Evolutionary conservation across 2,113 vertebrate genomes (phyloP), one percentile per base, ranked within the genome.

Genomic region (Takifugu bimaculatus): DNA sequence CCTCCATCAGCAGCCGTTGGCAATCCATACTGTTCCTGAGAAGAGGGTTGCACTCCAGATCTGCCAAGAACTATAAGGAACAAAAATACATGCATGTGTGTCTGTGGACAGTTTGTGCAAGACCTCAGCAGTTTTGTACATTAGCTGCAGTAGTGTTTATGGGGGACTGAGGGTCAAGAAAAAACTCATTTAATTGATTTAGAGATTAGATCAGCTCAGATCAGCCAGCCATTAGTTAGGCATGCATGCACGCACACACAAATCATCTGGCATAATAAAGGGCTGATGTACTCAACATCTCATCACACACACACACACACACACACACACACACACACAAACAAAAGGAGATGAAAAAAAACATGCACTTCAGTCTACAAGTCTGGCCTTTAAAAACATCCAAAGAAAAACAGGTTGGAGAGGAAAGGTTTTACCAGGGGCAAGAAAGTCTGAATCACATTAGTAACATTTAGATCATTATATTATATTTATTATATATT

Each of bases 1-100:
- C 97, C 88, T 98, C 97, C 94, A 98, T 97, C 71, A 98, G 92
- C 61, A 98, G 92, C 63, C 95, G 94, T 79, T 99, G 97, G 89
- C 97, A 98, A 76, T 98, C 95, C 70, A 98, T 94, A 54, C 95
- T 97, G 88, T 98, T 94, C 53, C 93, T 89, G 49, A 99, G 94
- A 62, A 97, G 91, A 50, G 87, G 72, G 65, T 94, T 96, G 65
- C 93, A 94, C 91, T 98, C 97, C 90, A 98, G 91, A 80, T 98
- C 97, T 76, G 94, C 97, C 82, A 99, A 87, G 83, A 97, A 97
- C 97, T 98, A 78, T 55, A 4, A 26, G 49, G 44, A 60, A 74
- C 39, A 58, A 11, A 72, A 29, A 49, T 52, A 47, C n/a, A 32
- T 54, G 25, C 32, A 50, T 44, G 45, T 56, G 25, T 9, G 39